Conservation (phyloP, 2,797 vertebrate genomes). For the Setipinna tenuifilis region DNA sequence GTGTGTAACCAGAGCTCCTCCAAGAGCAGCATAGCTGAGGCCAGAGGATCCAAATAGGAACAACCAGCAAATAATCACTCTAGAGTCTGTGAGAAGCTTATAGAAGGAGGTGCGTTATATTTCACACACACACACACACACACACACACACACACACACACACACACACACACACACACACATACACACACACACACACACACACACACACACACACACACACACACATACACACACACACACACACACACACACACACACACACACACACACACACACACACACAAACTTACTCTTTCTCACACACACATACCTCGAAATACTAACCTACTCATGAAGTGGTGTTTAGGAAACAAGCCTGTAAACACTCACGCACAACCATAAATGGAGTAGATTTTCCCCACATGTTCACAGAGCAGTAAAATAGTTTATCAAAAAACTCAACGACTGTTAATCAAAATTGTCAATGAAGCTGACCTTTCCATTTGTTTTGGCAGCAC, state of each 20-base stretch:
- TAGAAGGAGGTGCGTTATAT: conserved; percentile 25
- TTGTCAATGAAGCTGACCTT: neutral
- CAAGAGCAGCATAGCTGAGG: conserved; percentile 4
- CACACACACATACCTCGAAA: neutral
- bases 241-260: neutral
- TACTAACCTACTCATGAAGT: neutral
- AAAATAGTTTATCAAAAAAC: neutral
- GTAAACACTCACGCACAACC: neutral
- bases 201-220: conserved; percentile 16
- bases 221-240: neutral
- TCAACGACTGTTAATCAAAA: neutral
- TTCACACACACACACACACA: conserved; percentile 10
- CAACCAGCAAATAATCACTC: conserved; percentile 37
- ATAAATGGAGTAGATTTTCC: neutral
- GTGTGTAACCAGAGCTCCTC: neutral
- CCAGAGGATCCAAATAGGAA: conserved; percentile 34
- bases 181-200: neutral
- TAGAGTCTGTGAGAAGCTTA: conserved; percentile 41
- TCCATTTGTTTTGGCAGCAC: neutral
- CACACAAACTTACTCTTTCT: too few relatives aligned
- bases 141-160: neutral
- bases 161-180: too few relatives aligned
- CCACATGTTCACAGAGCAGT: neutral
- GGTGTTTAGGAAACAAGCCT: neutral
- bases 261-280: too few relatives aligned